Percentiles rank a stretch among this genome's conserved stretches.
Conservation (phyloP, 2,888 invertebrate genomes). For the Lithophane leautieri region DNA sequence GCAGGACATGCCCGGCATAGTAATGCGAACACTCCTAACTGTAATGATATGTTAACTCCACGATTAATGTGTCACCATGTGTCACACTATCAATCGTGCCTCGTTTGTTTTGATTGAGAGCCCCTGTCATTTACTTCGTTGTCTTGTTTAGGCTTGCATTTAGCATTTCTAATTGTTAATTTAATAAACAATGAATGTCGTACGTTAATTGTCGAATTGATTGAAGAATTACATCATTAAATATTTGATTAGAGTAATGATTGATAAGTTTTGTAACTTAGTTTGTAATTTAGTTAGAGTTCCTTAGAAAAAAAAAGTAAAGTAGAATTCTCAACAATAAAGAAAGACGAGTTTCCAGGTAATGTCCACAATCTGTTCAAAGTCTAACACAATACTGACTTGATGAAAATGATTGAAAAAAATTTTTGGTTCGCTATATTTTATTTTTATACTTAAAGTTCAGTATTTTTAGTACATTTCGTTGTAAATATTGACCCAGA, state of each 20-base stretch:
- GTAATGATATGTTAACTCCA: slow-evolving; percentile 67
- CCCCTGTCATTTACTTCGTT: slow-evolving; percentile 59
- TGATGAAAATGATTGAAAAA: neutral
- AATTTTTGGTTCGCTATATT: neutral
- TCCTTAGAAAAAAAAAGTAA: neutral
- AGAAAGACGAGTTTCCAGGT: neutral
- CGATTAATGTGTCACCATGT: slow-evolving; percentile 64
- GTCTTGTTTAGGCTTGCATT: slow-evolving; percentile 47
- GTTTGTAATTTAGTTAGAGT: too few relatives aligned
- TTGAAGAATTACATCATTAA: slow-evolving; percentile 23
- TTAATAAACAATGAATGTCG: slow-evolving; percentile 46
- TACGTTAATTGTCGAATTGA: slow-evolving; percentile 32
- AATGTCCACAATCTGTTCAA: neutral
- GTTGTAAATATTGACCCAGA: slow-evolving; percentile 30
- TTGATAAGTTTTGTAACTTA: neutral
- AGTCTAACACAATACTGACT: too few relatives aligned
- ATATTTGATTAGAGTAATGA: slow-evolving; percentile 3
- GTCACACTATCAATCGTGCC: slow-evolving; percentile 56
- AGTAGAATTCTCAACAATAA: neutral
- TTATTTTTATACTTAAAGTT: slow-evolving; percentile 1
- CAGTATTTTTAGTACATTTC: slow-evolving; percentile 18
- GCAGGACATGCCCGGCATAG: slow-evolving; percentile 59
- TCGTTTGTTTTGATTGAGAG: slow-evolving; percentile 65
- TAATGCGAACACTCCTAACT: slow-evolving; percentile 60
- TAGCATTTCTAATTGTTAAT: slow-evolving; percentile 56